Base-by-base conservation (phyloP, 2,888 invertebrate species). In the Ormyrus thymus region DNA sequence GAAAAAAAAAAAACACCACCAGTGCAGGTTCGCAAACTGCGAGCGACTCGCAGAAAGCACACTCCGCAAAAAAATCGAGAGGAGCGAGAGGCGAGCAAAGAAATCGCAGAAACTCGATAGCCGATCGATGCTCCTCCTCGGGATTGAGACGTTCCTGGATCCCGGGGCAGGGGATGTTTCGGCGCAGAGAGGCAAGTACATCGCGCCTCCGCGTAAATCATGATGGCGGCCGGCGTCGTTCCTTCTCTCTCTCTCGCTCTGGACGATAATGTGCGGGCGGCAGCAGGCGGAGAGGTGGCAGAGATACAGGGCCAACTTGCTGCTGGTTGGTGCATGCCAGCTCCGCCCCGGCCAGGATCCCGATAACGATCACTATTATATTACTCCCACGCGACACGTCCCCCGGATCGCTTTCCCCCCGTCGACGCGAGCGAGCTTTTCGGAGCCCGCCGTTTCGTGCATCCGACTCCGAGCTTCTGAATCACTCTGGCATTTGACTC, bases 311-410 rank as follows among this genome's bases (percentile, higher is more conserved):
- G 50, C 48, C 69, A 69, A 55, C 50, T 55, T 53, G 64, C 48
- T 62, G 84, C 87, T 85, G 87, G 86, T 87, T 87, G 87, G 87
- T 59, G 86, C 84, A 84, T 84, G 84, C 83, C 85, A 85, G 83
- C 87, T 86, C 87, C 87, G 87, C 87, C 87, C 87, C 84, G 81
- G 71, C 81, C 64, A 81, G 84, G 83, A 86, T 86, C 85, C 83
- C 85, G 86, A 87, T 86, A 86, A 86, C 85, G 83, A 85, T 85
- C 82, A 81, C 86, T 86, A 86, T 87, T 87, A 87, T 86, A 85
- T 86, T 86, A 85, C 86, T 86, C 86, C 87, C 86, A 86, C 87
- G 85, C 86, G 84, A 66, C 61, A 4, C 55, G 61, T n/a, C 71
- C 10, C 48, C 29, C 1, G 56, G 8, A 7, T 9, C 15, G 7